A percentile compares a stretch with the other conserved stretches of the same genome.
Conservation (phyloP, 2,888 invertebrate genomes). For the Aleiodes alternator region DNA sequence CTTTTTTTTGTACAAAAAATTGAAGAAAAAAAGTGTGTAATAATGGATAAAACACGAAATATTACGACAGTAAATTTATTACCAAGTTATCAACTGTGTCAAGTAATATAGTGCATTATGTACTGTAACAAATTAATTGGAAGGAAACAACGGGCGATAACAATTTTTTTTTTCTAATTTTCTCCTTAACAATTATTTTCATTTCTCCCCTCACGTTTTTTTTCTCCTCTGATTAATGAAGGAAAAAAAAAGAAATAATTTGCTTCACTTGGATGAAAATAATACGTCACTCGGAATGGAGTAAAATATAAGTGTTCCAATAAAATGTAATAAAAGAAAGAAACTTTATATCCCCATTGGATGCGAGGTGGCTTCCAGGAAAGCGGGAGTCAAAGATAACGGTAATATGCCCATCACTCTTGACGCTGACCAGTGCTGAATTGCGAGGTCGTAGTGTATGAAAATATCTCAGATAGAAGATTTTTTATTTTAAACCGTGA, state of each 20-base stretch:
- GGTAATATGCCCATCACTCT: slow-evolving; percentile 55
- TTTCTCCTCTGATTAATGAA: not conserved
- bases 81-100: slow-evolving; percentile 60
- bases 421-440: slow-evolving; percentile 49
- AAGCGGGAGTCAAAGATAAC: slow-evolving; percentile 54
- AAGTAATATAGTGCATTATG: slow-evolving; percentile 48
- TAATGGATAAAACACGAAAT: slow-evolving; percentile 28
- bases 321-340: slow-evolving; percentile 25
- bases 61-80: slow-evolving; percentile 53
- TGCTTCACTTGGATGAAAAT: slow-evolving; percentile 3
- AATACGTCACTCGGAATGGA: slow-evolving; percentile 11
- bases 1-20: slow-evolving; percentile 10
- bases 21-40: slow-evolving; percentile 11
- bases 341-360: slow-evolving; percentile 36
- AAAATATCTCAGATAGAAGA: slow-evolving; percentile 32
- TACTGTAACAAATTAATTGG: slow-evolving; percentile 65
- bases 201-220: not conserved
- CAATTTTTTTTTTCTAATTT: slow-evolving; percentile 22
- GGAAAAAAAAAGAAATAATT: not conserved
- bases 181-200: slow-evolving; percentile 20
- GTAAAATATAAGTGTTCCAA: slow-evolving; percentile 25
- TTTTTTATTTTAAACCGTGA: no score
- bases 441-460: slow-evolving; percentile 34
- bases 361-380: slow-evolving; percentile 54
- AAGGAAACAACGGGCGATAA: slow-evolving; percentile 60